phyloP scores from a whole-genome alignment of 2,797 vertebrate species.

The Emys orbicularis region DNA sequence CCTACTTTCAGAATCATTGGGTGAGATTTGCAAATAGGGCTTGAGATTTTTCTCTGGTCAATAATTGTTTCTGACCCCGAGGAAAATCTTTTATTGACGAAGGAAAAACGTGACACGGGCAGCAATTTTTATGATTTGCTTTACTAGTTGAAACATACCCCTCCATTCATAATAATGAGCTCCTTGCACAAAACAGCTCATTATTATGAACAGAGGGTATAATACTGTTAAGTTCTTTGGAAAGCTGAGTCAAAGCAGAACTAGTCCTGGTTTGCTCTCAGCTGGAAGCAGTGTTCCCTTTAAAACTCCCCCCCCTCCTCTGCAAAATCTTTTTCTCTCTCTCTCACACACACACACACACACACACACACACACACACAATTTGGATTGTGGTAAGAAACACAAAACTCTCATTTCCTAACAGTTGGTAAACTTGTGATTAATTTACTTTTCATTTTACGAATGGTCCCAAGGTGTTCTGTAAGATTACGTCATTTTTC shows the following conservation, averaged over 20 bases:
- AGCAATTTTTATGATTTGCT: slow-evolving; percentile 77
- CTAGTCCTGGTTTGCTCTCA: slow-evolving; percentile 63
- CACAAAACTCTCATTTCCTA: slow-evolving; percentile 56
- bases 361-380: slow-evolving; percentile 57
- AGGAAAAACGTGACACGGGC: slow-evolving; percentile 67
- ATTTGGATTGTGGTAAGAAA: slow-evolving; percentile 47
- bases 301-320: slow-evolving; percentile 69
- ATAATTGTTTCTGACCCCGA: slow-evolving; percentile 72
- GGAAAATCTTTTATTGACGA: slow-evolving; percentile 77
- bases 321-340: slow-evolving; percentile 66
- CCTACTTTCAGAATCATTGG: slow-evolving; percentile 43
- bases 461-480: slow-evolving; percentile 73
- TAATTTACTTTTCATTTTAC: slow-evolving; percentile 53
- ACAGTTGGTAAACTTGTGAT: slow-evolving; percentile 53
- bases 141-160: slow-evolving; percentile 81
- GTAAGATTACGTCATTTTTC: slow-evolving; percentile 35
- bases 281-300: slow-evolving; percentile 72
- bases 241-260: slow-evolving; percentile 75
- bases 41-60: slow-evolving; percentile 63
- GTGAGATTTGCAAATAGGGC: slow-evolving; percentile 65
- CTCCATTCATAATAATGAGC: slow-evolving; percentile 82
- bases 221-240: slow-evolving; percentile 71
- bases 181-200: slow-evolving; percentile 78
- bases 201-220: slow-evolving; percentile 79
- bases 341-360: slow-evolving; percentile 56